Base-by-base conservation (phyloP, 23 tunicate genomes). In the Oikopleura vanhoeffeni region DNA sequence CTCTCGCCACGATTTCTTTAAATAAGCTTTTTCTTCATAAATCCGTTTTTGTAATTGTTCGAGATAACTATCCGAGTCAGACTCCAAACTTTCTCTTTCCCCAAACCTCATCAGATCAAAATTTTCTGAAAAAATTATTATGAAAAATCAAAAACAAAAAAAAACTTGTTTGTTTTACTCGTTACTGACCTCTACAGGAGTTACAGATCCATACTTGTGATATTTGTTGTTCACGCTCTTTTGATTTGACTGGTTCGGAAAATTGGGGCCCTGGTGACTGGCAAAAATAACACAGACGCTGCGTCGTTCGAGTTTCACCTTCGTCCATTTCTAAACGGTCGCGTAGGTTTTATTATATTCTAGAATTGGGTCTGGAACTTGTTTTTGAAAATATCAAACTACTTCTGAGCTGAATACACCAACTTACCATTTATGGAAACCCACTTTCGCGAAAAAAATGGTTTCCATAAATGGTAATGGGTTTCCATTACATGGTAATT, bases 241-340 rank as follows among this genome's bases (percentile, higher is more conserved):
- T 49, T 49, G 24, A 49, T 49, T 49, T 49, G 64, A 49, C 64
- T 24, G 64, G 64, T 49, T 49, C 64, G 38, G 79, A 71, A 71
- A 13, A 71, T 38, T 71, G 79, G 4, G 79, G 79, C 4, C 79
- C 79, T 2, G 79, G 79, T 30, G 27, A 30, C 79, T 30, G 27
- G 38, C 79, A 71, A 30, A 71, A 71, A 2, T 13, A 13, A 30
- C 79, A 71, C 79, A 71, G 79, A 2, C 79, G 27, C 79, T 18
- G 79, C 35, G 79, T 30, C 34, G 79, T 13, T 13, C 3, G 34
- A 28, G 35, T 71, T 30, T 71, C 79, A 71, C 79, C 79, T 2
- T 49, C 64, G 64, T 71, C 79, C 79, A 71, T 71, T 71, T 71
- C 79, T 71, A 30, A 71, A n/a, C n/a, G n/a, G n/a, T n/a, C n/a